phyloP scores from a whole-genome alignment of 2,113 vertebrate species.

The Macquaria australasica region DNA sequence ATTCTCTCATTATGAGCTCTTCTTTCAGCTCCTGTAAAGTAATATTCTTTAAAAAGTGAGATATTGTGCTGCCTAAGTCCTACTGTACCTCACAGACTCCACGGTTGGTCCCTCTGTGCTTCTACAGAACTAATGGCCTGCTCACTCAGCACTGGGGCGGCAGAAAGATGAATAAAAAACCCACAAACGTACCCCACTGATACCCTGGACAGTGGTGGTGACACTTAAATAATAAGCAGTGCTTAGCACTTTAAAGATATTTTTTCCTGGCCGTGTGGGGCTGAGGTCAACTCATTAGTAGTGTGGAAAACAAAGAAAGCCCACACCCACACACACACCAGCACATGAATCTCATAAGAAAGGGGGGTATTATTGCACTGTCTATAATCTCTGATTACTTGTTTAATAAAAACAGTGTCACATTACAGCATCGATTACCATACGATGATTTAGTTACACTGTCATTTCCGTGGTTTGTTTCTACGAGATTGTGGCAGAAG shows the following conservation, averaged over 20 bases:
- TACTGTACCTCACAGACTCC: constrained; percentile 52
- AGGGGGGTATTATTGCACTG: constrained; percentile 44
- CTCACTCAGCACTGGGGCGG: constrained; percentile 68
- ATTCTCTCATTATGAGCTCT: constrained; percentile 65
- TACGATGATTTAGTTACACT: constrained; percentile 42
- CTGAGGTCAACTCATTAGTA: constrained; percentile 78
- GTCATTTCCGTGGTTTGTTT: constrained; percentile 39
- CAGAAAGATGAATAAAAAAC: constrained; percentile 66
- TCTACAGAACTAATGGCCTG: constrained; percentile 69
- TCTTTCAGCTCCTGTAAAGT: constrained; percentile 54
- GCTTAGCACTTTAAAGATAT: constrained; percentile 73
- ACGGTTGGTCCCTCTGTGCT: constrained; percentile 53
- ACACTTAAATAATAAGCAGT: constrained; percentile 80
- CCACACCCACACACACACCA: constrained; percentile 2
- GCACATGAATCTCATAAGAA: constrained; percentile 48
- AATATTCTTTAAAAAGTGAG: constrained; percentile 63
- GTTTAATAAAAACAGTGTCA: constrained; percentile 68
- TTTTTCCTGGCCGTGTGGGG: constrained; percentile 56
- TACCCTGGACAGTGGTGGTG: constrained; percentile 64
- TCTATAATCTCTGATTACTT: constrained; percentile 66
- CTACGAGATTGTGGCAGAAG: not conserved
- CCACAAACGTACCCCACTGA: constrained; percentile 65
- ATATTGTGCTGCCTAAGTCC: constrained; percentile 50
- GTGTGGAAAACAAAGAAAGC: constrained; percentile 57
- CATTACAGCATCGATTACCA: constrained; percentile 45